Percentiles rank a stretch among this genome's conserved stretches.
Conservation (phyloP, 2,888 invertebrate species). For the Lobophora halterata region DNA sequence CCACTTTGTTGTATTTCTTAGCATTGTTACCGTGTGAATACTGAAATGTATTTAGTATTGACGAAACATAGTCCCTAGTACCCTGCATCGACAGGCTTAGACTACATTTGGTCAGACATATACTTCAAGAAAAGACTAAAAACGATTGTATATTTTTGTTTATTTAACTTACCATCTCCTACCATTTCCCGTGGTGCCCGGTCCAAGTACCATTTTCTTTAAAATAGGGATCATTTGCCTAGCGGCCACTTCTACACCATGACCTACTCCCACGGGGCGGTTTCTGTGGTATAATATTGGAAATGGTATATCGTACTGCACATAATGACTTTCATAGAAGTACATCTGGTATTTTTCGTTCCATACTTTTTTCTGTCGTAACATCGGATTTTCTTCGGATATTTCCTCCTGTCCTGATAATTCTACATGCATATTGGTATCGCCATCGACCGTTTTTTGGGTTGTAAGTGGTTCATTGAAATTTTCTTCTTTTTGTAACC, state of each 20-base stretch:
- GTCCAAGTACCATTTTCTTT: background rate
- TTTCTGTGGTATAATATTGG: background rate
- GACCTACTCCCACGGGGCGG: background rate
- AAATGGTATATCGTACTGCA: constrained; percentile 1
- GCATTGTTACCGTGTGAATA: no score
- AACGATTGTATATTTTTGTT: background rate
- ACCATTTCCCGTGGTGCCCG: no score
- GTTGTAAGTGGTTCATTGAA: no score
- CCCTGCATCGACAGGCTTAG: no score
- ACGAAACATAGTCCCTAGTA: no score
- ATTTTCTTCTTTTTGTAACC: no score
- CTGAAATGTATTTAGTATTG: no score
- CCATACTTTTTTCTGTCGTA: no score
- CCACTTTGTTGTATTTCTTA: no score
- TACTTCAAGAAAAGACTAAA: background rate
- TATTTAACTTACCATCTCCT: no score
- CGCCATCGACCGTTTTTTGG: no score
- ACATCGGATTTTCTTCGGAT: constrained; percentile 2
- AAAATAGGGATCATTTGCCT: constrained; percentile 1
- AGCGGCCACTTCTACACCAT: background rate
- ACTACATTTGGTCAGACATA: background rate
- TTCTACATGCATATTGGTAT: no score
- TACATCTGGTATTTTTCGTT: background rate
- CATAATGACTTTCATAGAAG: constrained; percentile 4
- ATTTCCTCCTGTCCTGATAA: constrained; percentile 1